A percentile compares a stretch with the other conserved stretches of the same genome.
These are phyloP conservation scores for Biston stratarius DNA, from an alignment of 2,888 invertebrate genomes.

Conservation along the genomic window DNA sequence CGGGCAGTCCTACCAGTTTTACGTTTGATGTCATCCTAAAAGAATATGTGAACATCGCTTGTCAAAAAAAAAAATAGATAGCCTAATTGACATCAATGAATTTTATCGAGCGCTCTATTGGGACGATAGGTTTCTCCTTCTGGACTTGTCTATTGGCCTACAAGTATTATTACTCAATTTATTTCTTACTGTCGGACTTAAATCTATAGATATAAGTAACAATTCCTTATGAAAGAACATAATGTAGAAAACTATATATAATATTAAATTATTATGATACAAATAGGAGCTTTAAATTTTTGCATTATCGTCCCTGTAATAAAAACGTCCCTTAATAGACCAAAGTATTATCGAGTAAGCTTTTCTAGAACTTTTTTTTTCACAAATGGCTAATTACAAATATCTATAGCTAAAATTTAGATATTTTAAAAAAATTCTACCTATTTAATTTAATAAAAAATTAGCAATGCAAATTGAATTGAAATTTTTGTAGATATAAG, in stretches of 20 bases:
- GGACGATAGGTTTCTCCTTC: too few species aligned
- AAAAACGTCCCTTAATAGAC: conserved; percentile 26
- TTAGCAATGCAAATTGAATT: conserved; percentile 36
- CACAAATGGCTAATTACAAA: conserved; percentile 2
- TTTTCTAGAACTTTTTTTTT: conserved; percentile 27
- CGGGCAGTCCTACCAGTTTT: too few species aligned
- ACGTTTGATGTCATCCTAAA: too few species aligned
- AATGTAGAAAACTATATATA: conserved; percentile 11
- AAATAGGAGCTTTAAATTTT: conserved; percentile 19
- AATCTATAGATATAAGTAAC: neutral
- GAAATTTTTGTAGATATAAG: conserved; percentile 19
- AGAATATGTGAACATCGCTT: too few species aligned
- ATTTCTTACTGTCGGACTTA: neutral
- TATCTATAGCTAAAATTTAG: conserved; percentile 6
- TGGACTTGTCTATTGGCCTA: too few species aligned
- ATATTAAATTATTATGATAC: conserved; percentile 6
- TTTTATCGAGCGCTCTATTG: too few species aligned
- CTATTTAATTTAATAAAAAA: conserved; percentile 8
- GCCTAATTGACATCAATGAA: too few species aligned
- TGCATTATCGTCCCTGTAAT: conserved; percentile 24
- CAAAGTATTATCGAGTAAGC: conserved; percentile 20
- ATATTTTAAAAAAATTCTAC: neutral
- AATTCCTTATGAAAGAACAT: conserved; percentile 17
- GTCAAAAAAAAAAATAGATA: too few species aligned
- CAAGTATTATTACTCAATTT: too few species aligned